Conservation (phyloP, 1,140 invertebrate species). For the Micrasema longulum region DNA sequence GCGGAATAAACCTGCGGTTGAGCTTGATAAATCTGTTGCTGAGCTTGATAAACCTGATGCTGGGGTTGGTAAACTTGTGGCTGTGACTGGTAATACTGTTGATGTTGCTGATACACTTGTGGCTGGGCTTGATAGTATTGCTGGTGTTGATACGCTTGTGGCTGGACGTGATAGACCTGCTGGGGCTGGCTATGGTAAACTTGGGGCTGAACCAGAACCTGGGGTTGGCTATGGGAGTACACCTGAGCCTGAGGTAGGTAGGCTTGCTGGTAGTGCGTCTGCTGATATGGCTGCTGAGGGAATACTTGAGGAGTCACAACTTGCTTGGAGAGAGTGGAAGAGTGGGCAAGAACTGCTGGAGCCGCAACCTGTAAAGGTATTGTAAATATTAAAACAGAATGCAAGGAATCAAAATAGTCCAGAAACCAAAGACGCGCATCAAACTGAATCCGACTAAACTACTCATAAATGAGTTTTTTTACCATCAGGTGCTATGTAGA, state of each 20-base stretch:
- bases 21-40: conserved; percentile 34
- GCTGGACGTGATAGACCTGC: conserved; percentile 32
- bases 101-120: conserved; percentile 15
- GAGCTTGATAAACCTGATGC: conserved; percentile 26
- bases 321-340: conserved; percentile 36
- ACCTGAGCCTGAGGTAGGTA: conserved; percentile 26
- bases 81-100: conserved; percentile 2
- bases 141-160: conserved; percentile 31
- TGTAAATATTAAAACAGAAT: no score
- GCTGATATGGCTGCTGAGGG: conserved; percentile 41
- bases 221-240: conserved; percentile 23
- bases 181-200: conserved; percentile 25
- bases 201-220: conserved; percentile 26
- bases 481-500: no score
- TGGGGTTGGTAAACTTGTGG: conserved; percentile 1
- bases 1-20: conserved; percentile 41
- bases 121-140: conserved; percentile 31
- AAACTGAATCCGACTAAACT: no score
- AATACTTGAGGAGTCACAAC: conserved; percentile 38
- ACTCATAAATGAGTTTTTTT: no score
- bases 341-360: conserved; percentile 6
- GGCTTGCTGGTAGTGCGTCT: conserved; percentile 34
- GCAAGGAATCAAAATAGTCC: no score
- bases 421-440: no score
- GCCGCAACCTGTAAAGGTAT: conserved; percentile 25